phyloP scores from a whole-genome alignment of 2,113 vertebrate genomes.

The Haliaeetus leucogaster region DNA sequence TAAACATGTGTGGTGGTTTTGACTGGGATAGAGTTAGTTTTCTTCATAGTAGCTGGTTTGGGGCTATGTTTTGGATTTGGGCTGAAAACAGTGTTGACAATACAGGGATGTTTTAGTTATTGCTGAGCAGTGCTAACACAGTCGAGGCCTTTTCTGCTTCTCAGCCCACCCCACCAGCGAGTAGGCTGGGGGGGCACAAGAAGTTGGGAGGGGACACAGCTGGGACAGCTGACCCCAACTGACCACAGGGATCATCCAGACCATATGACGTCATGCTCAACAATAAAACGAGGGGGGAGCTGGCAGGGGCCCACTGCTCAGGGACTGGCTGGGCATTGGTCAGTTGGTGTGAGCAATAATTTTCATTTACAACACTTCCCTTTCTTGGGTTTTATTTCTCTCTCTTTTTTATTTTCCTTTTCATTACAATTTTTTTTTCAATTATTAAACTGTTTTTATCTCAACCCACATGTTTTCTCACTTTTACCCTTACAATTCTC shows the following conservation, averaged over 20 bases:
- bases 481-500: not conserved
- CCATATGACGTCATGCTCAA: rapidly evolving
- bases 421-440: not conserved
- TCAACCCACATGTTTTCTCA: not conserved
- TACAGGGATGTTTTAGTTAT: rapidly evolving
- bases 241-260: not conserved
- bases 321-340: rapidly evolving
- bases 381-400: not conserved
- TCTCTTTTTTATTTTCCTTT: not conserved
- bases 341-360: rapidly evolving
- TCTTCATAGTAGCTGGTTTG: not conserved
- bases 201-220: not conserved
- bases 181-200: not conserved
- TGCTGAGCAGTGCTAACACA: not conserved
- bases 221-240: not conserved
- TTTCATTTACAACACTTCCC: not conserved
- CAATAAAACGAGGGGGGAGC: rapidly evolving
- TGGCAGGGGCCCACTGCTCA: rapidly evolving
- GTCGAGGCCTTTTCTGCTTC: not conserved
- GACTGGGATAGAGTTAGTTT: not conserved
- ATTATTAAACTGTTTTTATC: not conserved
- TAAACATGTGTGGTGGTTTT: not conserved
- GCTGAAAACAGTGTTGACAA: not conserved
- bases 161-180: not conserved
- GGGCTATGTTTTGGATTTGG: not conserved